Evolutionary conservation across 2,113 vertebrate species (phyloP).

Genomic region (Daubentonia madagascariensis): DNA sequence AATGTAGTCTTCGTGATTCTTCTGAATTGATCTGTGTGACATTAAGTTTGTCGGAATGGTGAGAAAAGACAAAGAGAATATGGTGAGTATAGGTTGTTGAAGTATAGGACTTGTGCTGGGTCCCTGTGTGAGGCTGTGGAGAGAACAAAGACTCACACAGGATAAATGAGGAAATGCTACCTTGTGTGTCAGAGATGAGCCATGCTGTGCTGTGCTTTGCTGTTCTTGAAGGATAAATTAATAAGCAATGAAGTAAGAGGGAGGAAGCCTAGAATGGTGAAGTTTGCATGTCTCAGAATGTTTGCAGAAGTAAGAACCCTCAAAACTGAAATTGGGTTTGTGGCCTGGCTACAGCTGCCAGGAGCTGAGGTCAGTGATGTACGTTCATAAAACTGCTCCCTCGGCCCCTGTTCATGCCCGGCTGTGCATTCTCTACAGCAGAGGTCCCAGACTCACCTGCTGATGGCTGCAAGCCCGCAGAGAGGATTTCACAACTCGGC

Average conservation of each 20-base stretch:
- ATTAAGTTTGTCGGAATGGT: background rate
- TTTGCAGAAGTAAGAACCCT: background rate
- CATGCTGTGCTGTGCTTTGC: background rate
- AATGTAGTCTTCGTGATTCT: background rate
- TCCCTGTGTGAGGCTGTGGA: background rate
- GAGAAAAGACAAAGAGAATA: background rate
- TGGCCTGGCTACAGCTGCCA: background rate
- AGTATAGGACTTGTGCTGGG: background rate
- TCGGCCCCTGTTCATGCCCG: rapidly evolving
- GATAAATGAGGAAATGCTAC: background rate
- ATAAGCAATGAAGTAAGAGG: background rate
- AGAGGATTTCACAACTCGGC: background rate
- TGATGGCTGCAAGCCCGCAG: rapidly evolving
- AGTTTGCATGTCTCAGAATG: background rate
- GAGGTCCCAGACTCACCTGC: background rate
- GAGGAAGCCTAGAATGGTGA: background rate
- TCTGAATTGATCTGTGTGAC: background rate
- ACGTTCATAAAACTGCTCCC: background rate
- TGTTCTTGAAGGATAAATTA: background rate
- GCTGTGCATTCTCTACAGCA: background rate
- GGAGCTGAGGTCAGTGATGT: background rate
- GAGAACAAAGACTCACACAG: background rate
- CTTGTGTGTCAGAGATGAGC: background rate
- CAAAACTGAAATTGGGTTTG: background rate
- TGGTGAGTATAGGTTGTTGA: background rate